Evolutionary conservation across 2,113 vertebrate genomes (phyloP).

Genomic region (Sciurus niger): DNA sequence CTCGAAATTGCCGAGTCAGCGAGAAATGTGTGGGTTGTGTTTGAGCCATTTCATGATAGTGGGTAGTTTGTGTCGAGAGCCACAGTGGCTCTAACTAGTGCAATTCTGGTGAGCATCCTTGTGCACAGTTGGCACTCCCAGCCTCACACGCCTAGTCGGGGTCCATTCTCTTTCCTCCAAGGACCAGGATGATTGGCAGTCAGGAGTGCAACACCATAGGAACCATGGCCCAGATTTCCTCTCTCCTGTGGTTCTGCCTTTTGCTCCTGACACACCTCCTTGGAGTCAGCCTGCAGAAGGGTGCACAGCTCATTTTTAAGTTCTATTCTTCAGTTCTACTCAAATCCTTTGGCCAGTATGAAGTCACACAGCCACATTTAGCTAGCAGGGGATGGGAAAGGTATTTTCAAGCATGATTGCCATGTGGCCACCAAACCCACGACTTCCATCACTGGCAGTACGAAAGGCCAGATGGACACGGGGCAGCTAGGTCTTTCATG

Average conservation of each 20-base stretch:
- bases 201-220: accelerated
- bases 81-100: neutral
- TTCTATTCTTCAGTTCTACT: neutral
- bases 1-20: neutral
- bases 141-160: neutral
- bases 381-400: neutral
- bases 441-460: neutral
- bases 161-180: neutral
- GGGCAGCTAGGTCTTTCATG: neutral
- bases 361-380: neutral
- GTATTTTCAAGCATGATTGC: neutral
- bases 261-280: neutral
- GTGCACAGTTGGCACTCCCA: no score
- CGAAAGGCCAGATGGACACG: no score
- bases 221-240: neutral
- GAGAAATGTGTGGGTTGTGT: neutral
- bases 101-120: neutral
- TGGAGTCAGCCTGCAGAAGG: neutral
- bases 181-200: neutral
- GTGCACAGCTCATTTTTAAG: neutral
- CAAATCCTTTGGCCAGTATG: neutral
- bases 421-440: neutral
- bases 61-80: neutral
- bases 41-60: neutral
- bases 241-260: neutral